Percentiles rank a stretch among this genome's conserved stretches.
Conservation (phyloP, 2,797 vertebrate species). For the Luscinia luscinia region DNA sequence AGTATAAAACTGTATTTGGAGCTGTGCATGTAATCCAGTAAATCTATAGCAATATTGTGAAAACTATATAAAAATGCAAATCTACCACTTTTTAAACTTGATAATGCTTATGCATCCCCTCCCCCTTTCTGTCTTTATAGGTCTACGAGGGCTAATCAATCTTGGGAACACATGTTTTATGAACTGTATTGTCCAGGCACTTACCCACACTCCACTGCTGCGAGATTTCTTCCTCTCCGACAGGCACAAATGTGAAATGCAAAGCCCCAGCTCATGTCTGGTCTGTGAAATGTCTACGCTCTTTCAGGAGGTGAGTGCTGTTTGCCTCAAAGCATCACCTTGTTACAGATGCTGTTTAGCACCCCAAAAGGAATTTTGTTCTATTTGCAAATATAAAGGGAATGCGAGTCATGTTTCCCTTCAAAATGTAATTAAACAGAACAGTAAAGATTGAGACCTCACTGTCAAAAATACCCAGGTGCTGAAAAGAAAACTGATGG, state of each 20-base stretch:
- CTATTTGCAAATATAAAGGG: background rate
- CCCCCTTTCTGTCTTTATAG: constrained; percentile 72
- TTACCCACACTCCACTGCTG: constrained; percentile 97
- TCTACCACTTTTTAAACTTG: background rate
- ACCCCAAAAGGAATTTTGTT: background rate
- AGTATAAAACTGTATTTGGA: background rate
- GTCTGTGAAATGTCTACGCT: constrained; percentile 98
- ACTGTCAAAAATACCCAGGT: background rate
- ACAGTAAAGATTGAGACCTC: background rate
- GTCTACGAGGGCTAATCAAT: constrained; percentile 97
- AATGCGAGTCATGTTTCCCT: background rate
- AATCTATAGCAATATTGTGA: background rate
- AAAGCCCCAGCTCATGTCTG: constrained; percentile 95
- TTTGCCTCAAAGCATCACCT: background rate
- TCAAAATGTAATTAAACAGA: background rate
- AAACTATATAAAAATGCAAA: constrained; percentile 35
- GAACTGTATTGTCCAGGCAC: constrained; percentile 99
- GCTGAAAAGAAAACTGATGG: background rate
- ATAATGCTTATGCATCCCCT: constrained; percentile 14
- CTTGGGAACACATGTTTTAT: constrained; percentile 99
- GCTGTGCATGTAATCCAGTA: background rate
- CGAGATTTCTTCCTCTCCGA: constrained; percentile 98
- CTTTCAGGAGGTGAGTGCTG: constrained; percentile 92
- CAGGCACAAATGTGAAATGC: constrained; percentile 98
- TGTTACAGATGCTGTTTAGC: background rate